phyloP scores from a whole-genome alignment of 2,888 invertebrate species.

The Erannis defoliaria region DNA sequence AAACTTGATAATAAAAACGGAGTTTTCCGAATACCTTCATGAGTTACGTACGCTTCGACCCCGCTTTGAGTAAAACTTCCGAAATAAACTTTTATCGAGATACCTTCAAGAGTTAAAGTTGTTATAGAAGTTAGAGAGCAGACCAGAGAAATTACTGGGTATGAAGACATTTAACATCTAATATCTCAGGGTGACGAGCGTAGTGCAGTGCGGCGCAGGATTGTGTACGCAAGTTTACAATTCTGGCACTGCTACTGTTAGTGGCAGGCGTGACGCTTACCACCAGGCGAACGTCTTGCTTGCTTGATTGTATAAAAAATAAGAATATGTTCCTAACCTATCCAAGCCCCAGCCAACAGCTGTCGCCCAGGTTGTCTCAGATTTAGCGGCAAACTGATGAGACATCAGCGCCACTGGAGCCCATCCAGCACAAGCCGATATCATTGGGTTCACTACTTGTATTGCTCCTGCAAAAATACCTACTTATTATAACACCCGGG shows the following conservation, averaged over 20 bases:
- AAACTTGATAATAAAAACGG: constrained; percentile 4
- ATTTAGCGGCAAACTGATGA: constrained; percentile 60
- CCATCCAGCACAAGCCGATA: constrained; percentile 68
- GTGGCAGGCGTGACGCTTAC: too few relatives aligned
- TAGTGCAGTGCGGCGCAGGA: too few relatives aligned
- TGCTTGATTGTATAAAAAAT: too few relatives aligned
- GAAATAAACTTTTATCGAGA: constrained; percentile 1
- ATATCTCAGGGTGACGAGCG: too few relatives aligned
- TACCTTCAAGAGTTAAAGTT: neutral
- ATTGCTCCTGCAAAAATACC: constrained; percentile 60
- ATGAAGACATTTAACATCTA: too few relatives aligned
- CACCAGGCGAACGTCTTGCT: too few relatives aligned
- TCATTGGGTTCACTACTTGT: constrained; percentile 71
- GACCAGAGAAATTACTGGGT: too few relatives aligned
- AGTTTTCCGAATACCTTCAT: constrained; percentile 13
- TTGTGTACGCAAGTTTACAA: too few relatives aligned
- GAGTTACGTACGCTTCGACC: constrained; percentile 5
- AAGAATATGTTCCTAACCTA: constrained; percentile 53
- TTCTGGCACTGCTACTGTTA: too few relatives aligned
- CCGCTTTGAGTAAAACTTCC: constrained; percentile 2
- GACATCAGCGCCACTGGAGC: constrained; percentile 70
- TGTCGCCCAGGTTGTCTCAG: constrained; percentile 55
- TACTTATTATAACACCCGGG: too few relatives aligned
- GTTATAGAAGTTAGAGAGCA: neutral
- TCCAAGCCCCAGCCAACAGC: constrained; percentile 79